A percentile compares a stretch with the other conserved stretches of the same genome.
phyloP scores from a whole-genome alignment of 2,113 vertebrate species.

The Leucopsar rothschildi region DNA sequence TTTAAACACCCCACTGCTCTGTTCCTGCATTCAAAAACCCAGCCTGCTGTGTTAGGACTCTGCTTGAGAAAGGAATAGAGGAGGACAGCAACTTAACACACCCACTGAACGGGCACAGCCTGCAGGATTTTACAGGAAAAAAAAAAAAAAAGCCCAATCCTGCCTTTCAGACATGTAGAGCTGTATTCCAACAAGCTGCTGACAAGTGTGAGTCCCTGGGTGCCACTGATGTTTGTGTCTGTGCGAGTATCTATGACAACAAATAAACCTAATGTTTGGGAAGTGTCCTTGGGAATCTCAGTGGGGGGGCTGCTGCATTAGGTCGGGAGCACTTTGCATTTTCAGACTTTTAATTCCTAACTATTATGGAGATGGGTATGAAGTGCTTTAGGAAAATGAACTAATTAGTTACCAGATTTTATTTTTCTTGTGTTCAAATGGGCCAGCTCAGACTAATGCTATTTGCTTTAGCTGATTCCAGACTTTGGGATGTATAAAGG shows the following conservation, averaged over 20 bases:
- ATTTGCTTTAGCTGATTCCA: slow-evolving; percentile 29
- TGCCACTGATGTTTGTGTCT: background rate
- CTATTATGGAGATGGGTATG: background rate
- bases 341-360: background rate
- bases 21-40: background rate
- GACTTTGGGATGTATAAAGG: background rate
- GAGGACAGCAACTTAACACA: background rate
- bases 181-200: background rate
- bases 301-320: background rate
- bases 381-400: slow-evolving; percentile 21
- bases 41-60: background rate
- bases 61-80: background rate
- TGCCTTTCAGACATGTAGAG: background rate
- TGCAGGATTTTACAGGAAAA: background rate
- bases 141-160: background rate
- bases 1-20: background rate
- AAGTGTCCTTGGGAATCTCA: background rate
- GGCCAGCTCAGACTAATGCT: background rate
- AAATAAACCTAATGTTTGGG: background rate
- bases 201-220: background rate
- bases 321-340: background rate
- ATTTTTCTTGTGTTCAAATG: background rate
- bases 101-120: background rate
- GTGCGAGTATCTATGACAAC: slow-evolving; percentile 48
- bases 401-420: background rate